Conservation (phyloP, 1,140 invertebrate species). For the Teleogryllus occipitalis region DNA sequence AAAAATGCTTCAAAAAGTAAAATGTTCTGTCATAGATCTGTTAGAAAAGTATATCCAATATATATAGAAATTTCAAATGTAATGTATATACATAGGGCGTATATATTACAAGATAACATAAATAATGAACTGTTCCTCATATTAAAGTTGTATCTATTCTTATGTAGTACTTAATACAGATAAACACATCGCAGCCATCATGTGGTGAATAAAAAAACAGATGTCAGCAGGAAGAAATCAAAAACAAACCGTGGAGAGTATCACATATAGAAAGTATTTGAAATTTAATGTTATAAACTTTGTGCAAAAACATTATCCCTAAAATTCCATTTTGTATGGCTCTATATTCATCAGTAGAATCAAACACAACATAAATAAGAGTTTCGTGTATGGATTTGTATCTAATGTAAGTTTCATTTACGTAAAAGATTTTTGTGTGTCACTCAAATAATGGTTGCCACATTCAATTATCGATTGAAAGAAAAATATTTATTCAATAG, state of each 20-base stretch:
- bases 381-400: too few relatives aligned
- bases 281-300: background rate
- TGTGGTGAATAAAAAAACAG: background rate
- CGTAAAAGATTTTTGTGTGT: too few relatives aligned
- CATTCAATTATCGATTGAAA: too few relatives aligned
- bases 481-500: too few relatives aligned
- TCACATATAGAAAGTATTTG: background rate
- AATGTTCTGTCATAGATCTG: background rate
- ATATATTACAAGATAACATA: conserved; percentile 7
- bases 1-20: conserved; percentile 11
- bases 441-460: too few relatives aligned
- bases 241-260: background rate
- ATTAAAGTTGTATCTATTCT: conserved; percentile 1
- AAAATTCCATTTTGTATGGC: too few relatives aligned
- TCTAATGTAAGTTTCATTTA: too few relatives aligned
- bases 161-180: background rate
- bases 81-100: conserved; percentile 13
- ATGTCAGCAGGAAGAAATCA: background rate
- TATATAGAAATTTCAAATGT: conserved; percentile 7
- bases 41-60: conserved; percentile 13
- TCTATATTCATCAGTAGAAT: too few relatives aligned
- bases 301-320: too few relatives aligned
- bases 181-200: background rate
- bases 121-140: conserved; percentile 13
- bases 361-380: too few relatives aligned